phyloP scores from a whole-genome alignment of 2,113 vertebrate species.

The Scatophagus argus region DNA sequence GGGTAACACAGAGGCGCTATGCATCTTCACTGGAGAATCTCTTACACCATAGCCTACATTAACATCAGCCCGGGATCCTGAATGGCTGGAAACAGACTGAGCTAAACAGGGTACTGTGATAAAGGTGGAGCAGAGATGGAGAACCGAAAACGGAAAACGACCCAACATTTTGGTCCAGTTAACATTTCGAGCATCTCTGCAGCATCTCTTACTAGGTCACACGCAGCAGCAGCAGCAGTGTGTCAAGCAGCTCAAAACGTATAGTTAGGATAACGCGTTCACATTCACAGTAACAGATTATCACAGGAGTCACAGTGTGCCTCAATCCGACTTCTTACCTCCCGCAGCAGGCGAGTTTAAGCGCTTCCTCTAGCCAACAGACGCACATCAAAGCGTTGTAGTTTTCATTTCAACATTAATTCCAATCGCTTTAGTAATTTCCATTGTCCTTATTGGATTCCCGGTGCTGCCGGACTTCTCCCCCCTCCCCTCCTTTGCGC shows the following conservation, averaged over 20 bases:
- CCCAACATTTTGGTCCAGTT: background rate
- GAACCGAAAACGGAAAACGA: background rate
- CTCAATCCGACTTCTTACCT: constrained; percentile 61
- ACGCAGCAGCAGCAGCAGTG: background rate
- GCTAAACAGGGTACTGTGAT: constrained; percentile 17
- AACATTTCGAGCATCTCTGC: background rate
- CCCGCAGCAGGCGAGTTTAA: constrained; percentile 2
- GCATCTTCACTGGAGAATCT: background rate
- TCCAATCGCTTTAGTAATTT: constrained; percentile 48
- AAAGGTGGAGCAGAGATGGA: background rate
- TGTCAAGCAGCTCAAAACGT: background rate
- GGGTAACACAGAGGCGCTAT: background rate
- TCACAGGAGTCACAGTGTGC: background rate
- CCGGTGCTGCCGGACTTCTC: background rate
- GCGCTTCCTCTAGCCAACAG: background rate
- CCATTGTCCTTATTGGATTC: background rate
- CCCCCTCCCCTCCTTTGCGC: background rate
- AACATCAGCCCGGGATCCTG: background rate
- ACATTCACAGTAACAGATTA: background rate
- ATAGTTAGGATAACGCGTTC: background rate
- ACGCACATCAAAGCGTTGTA: constrained; percentile 17
- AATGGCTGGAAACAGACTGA: background rate
- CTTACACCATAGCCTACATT: background rate
- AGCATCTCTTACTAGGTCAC: background rate
- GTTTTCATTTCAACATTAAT: constrained; percentile 42